A percentile compares a stretch with the other conserved stretches of the same genome.
Evolutionary conservation across 1,140 invertebrate species (phyloP).

Genomic region (Phthorimaea operculella): DNA sequence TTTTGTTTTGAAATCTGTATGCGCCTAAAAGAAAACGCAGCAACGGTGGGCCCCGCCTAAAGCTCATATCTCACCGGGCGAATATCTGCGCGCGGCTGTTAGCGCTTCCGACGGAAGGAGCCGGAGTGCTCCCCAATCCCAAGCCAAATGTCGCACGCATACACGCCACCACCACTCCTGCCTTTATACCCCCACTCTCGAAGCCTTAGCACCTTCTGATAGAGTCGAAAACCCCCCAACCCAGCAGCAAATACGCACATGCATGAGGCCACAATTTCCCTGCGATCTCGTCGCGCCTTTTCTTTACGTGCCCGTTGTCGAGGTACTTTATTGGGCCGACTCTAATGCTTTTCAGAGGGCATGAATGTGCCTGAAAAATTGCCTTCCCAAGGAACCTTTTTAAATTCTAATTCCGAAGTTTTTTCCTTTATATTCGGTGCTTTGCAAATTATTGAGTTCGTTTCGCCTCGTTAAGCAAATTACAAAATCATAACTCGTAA

Average conservation of each 20-base stretch:
- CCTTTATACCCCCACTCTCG: not conserved
- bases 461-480: too few relatives aligned
- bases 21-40: too few relatives aligned
- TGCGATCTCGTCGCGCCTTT: not conserved
- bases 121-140: slow-evolving; percentile 9
- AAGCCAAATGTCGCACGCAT: slow-evolving; percentile 12
- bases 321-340: slow-evolving; percentile 10
- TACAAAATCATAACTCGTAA: too few relatives aligned
- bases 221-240: not conserved
- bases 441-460: too few relatives aligned
- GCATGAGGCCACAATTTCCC: slow-evolving; percentile 1
- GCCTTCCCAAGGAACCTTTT: slow-evolving; percentile 4
- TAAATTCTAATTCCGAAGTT: not conserved
- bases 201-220: not conserved
- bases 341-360: slow-evolving; percentile 10
- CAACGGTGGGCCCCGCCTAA: too few relatives aligned
- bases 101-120: slow-evolving; percentile 12
- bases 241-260: not conserved
- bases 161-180: not conserved
- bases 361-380: slow-evolving; percentile 9
- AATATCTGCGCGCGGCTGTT: slow-evolving; percentile 3
- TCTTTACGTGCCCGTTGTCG: slow-evolving; percentile 9
- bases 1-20: too few relatives aligned
- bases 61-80: slow-evolving; percentile 6
- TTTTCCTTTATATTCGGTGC: too few relatives aligned